phyloP scores from a whole-genome alignment of 2,113 vertebrate species.

The Theristicus caerulescens region DNA sequence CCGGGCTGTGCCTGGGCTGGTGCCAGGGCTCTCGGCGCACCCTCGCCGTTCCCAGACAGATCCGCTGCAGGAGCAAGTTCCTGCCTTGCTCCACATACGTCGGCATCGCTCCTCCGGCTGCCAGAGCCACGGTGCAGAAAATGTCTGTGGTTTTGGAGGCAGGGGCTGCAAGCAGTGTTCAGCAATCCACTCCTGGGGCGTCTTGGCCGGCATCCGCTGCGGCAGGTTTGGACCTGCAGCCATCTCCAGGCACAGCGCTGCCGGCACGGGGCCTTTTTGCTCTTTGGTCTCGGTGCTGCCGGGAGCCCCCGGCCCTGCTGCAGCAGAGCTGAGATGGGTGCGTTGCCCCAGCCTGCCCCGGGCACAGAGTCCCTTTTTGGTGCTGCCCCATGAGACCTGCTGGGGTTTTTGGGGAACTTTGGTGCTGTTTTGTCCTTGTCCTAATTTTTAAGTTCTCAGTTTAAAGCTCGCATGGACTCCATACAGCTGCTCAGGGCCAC shows the following conservation, averaged over 20 bases:
- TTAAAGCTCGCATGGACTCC: neutral
- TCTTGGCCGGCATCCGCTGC: neutral
- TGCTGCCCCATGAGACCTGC: neutral
- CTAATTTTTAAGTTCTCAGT: neutral
- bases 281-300: neutral
- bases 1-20: neutral
- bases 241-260: accelerated
- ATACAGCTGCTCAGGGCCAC: neutral
- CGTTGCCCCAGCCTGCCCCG: too few relatives aligned
- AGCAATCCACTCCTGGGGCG: neutral
- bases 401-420: neutral
- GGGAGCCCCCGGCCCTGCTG: neutral
- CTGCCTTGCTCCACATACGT: accelerated
- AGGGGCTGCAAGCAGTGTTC: neutral
- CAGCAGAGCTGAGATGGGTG: neutral
- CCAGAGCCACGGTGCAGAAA: neutral
- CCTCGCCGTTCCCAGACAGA: neutral
- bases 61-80: neutral
- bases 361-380: accelerated
- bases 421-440: accelerated
- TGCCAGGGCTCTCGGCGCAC: accelerated
- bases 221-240: neutral
- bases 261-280: accelerated
- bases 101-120: accelerated
- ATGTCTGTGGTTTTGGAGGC: conserved; percentile 13